A percentile compares a stretch with the other conserved stretches of the same genome.
Evolutionary conservation across 2,888 invertebrate species (phyloP).

Genomic region (Calameuta filiformis): DNA sequence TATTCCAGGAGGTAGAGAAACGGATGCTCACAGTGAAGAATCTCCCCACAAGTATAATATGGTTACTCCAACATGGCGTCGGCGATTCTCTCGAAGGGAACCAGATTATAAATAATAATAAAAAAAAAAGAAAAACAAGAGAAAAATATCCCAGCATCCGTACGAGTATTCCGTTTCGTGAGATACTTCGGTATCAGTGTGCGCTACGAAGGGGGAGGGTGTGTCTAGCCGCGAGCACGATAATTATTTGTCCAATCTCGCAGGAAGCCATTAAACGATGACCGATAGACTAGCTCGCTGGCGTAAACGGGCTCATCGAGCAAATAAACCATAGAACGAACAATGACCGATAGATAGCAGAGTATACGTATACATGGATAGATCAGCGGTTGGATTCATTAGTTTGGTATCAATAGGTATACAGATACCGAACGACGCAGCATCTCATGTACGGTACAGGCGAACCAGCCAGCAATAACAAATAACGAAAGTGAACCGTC

Average conservation of each 20-base stretch:
- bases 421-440: background rate
- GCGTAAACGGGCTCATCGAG: background rate
- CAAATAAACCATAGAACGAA: background rate
- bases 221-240: background rate
- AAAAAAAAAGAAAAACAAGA: background rate
- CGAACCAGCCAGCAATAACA: background rate
- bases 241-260: background rate
- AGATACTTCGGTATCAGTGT: background rate
- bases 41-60: background rate
- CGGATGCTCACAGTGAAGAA: background rate
- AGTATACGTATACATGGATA: background rate
- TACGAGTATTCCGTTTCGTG: background rate
- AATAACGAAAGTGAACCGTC: background rate
- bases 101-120: background rate
- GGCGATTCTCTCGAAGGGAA: background rate
- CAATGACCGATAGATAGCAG: background rate
- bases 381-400: background rate
- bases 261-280: background rate
- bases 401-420: background rate
- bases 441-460: background rate
- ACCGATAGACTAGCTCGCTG: background rate
- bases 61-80: background rate
- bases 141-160: background rate
- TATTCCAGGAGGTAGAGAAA: background rate
- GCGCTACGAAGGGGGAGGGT: background rate